Conservation (phyloP, 2,797 vertebrate species). For the Acanthornis magna region DNA sequence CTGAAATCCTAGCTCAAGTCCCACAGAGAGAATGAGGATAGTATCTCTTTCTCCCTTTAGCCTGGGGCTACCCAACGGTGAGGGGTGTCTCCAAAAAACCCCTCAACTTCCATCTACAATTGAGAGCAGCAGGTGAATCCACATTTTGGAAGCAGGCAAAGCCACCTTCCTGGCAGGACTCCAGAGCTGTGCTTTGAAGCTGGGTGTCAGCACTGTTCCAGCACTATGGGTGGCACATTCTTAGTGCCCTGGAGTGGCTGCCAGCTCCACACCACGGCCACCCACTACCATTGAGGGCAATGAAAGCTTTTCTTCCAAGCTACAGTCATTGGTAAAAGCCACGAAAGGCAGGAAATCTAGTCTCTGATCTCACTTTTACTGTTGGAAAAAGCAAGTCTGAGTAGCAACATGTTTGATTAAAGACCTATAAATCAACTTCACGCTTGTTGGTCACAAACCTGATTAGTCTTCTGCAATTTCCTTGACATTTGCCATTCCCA, state of each 20-base stretch:
- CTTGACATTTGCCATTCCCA: background rate
- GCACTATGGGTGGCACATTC: background rate
- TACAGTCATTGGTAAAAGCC: background rate
- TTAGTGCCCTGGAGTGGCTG: background rate
- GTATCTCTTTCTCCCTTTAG: background rate
- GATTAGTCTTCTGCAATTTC: background rate
- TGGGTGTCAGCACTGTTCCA: background rate
- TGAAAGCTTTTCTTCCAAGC: background rate
- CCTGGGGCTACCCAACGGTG: background rate
- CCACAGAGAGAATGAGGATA: fast-evolving
- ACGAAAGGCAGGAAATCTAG: background rate
- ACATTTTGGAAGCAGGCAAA: background rate
- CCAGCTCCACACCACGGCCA: background rate
- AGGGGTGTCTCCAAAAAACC: background rate
- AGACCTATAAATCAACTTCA: background rate
- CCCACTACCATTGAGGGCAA: background rate
- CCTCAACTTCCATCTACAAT: background rate
- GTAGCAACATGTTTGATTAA: background rate
- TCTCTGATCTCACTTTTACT: background rate
- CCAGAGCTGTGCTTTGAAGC: background rate
- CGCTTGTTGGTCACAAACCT: background rate
- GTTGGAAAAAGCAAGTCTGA: background rate
- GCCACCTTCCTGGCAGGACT: background rate
- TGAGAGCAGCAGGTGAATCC: background rate
- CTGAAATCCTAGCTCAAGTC: background rate